Base-by-base conservation (phyloP, 2,888 invertebrate species). In the Philaethria dido region DNA sequence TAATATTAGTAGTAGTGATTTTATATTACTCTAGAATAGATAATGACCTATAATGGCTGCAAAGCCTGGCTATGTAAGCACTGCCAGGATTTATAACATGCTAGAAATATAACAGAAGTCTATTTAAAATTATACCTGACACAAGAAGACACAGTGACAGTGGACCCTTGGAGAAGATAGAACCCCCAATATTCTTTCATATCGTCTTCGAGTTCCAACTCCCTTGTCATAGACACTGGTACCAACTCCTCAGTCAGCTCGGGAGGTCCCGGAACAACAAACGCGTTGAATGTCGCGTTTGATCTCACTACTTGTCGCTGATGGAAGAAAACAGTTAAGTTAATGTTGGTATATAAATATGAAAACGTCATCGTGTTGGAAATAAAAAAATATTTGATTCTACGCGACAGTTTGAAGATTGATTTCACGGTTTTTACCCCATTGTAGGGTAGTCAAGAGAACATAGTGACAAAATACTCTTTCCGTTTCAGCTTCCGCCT, bases 151-250 rank as follows among this genome's bases (percentile, higher is more conserved):
- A 97, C 95, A 0, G 95, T 96, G 6, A 96, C 95, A 0, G 94
- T 93, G 2, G 96, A 96, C 0, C 96, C 96, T 72, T 94, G 94
- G 20, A 96, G 89, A 48, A 97, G 86, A 78, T 96, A 96, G 84
- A 96, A 97, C 1, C 96, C 96, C 96, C 96, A 96, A 81, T 96
- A 96, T 80, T 96, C 96, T 83, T 96, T 96, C 93, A 95, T 95
- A 75, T 96, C 96, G 75, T 96, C 96, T 66, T 95, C 94, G n/a
- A 97, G 85, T 55, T 93, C 89, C 72, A 96, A 84, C 71, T 95
- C 94, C 11, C 96, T 92, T 1, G 94, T 94, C 95, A 96, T 96
- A 6, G 94, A 93, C n/a, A 96, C 93, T 0, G 93, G 93, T 39
- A 94, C 93, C 50, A 93, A 84, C 54, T 94, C 93, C 1, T 88